phyloP scores from a whole-genome alignment of 2,113 vertebrate species.

The Antechinus flavipes region DNA sequence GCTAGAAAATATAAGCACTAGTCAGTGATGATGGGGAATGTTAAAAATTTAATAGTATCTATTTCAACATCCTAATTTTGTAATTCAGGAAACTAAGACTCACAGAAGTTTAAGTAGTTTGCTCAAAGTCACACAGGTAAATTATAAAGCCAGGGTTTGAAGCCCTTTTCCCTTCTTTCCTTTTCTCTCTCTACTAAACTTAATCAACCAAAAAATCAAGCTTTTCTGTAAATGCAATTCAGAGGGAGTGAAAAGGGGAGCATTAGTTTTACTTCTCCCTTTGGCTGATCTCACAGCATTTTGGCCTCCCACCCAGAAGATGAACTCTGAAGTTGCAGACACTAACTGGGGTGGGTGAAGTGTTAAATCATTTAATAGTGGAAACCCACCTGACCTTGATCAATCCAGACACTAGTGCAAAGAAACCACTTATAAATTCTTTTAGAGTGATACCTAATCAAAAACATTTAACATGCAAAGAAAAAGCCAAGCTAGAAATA shows the following conservation, averaged over 20 bases:
- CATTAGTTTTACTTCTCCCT: slow-evolving; percentile 1
- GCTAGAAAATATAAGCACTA: slow-evolving; percentile 39
- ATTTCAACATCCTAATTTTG: background rate
- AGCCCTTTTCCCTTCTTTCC: background rate
- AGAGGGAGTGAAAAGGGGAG: background rate
- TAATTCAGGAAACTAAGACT: background rate
- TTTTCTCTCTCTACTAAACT: background rate
- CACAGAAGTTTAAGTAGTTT: background rate
- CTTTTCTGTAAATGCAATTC: background rate
- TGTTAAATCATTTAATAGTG: slow-evolving; percentile 61
- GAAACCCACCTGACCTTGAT: slow-evolving; percentile 63
- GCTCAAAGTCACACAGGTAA: background rate
- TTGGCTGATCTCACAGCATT: slow-evolving; percentile 12
- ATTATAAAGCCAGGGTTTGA: background rate
- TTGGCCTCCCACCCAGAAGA: slow-evolving; percentile 63
- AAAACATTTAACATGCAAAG: slow-evolving; percentile 66
- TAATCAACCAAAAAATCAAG: background rate
- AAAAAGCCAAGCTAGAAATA: slow-evolving; percentile 76
- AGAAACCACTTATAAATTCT: slow-evolving; percentile 76
- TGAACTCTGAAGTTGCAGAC: slow-evolving; percentile 4
- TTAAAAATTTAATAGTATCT: background rate
- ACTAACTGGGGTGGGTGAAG: background rate
- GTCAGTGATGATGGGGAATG: slow-evolving; percentile 12
- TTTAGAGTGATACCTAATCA: slow-evolving; percentile 81
- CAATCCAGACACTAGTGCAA: slow-evolving; percentile 63